These are phyloP conservation scores for Silurus meridionalis DNA, from an alignment of 2,113 vertebrate genomes.

Conservation along the genomic window DNA sequence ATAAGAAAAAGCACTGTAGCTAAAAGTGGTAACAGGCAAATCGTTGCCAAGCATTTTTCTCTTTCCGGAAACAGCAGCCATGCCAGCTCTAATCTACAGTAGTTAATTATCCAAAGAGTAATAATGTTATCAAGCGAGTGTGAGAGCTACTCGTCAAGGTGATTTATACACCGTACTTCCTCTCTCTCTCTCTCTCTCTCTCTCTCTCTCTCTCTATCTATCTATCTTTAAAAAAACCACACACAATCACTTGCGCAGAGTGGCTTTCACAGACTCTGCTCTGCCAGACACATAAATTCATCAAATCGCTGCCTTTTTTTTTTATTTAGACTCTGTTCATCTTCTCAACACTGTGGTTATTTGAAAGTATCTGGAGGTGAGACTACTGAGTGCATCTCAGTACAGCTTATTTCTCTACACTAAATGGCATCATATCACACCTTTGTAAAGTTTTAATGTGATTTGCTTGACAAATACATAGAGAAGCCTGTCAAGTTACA, in stretches of 20 bases:
- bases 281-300: conserved; percentile 47
- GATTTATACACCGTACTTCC: conserved; percentile 48
- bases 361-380: conserved; percentile 18
- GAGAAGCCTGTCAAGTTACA: not conserved
- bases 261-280: conserved; percentile 23
- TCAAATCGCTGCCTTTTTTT: conserved; percentile 38
- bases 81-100: conserved; percentile 36
- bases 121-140: conserved; percentile 48
- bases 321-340: conserved; percentile 40
- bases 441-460: not conserved
- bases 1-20: not conserved
- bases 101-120: conserved; percentile 51
- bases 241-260: conserved; percentile 23
- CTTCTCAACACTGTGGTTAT: conserved; percentile 31
- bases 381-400: not conserved
- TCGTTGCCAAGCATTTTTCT: conserved; percentile 4
- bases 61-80: not conserved
- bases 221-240: conserved; percentile 13
- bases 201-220: not conserved
- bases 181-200: not conserved
- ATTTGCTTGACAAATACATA: not conserved
- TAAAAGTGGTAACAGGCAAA: not conserved
- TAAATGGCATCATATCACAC: not conserved
- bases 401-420: conserved; percentile 1
- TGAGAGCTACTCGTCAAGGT: conserved; percentile 44